phyloP scores from a whole-genome alignment of 2,797 vertebrate species.

The Oryzias sinensis region DNA sequence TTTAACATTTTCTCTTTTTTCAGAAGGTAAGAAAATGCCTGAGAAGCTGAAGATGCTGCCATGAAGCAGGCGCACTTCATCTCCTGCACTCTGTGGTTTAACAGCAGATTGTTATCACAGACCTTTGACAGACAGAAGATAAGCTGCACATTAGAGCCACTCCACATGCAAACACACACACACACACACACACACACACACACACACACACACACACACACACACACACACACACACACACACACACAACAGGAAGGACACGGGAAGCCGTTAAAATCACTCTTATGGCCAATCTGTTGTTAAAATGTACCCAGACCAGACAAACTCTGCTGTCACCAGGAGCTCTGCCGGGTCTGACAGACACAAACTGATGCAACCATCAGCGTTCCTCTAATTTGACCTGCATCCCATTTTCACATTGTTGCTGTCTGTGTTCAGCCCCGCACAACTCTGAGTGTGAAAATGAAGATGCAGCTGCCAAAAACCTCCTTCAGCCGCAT shows the following conservation, averaged over 20 bases:
- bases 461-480: conserved; percentile 1
- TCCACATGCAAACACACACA: neutral
- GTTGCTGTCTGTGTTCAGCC: conserved; percentile 30
- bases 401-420: neutral
- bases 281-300: conserved; percentile 83
- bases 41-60: too few species aligned
- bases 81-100: neutral
- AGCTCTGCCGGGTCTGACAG: conserved; percentile 5
- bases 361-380: conserved; percentile 5
- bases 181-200: neutral
- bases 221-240: neutral
- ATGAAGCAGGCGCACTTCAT: neutral
- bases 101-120: too few species aligned
- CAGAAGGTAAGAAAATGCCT: too few species aligned
- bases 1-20: too few species aligned
- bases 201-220: neutral
- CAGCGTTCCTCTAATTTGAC: neutral
- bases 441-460: neutral
- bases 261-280: conserved; percentile 64
- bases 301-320: conserved; percentile 72
- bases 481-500: too few species aligned
- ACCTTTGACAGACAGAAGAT: too few species aligned
- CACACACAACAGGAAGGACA: neutral
- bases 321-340: conserved; percentile 22
- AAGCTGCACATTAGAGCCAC: neutral